phyloP scores from a whole-genome alignment of 1,140 invertebrate genomes.

The Pseudachorutes palmiensis region DNA sequence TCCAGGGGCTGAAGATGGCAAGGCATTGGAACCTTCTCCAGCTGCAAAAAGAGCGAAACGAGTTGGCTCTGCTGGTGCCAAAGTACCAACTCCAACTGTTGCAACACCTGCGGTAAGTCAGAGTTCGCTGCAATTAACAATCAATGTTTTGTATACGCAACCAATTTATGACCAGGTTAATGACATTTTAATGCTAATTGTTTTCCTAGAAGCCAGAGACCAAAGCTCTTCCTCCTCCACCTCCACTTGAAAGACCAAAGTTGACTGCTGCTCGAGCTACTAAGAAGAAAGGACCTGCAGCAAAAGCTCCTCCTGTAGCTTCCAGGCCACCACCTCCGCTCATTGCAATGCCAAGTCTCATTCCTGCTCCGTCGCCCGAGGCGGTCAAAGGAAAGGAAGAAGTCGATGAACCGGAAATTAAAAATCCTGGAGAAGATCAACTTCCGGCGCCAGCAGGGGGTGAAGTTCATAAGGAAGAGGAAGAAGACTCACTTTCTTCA shows the following conservation, averaged over 20 bases:
- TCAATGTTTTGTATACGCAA: too few relatives aligned
- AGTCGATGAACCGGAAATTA: neutral
- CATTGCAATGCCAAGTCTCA: neutral
- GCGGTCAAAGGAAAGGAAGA: slow-evolving; percentile 6
- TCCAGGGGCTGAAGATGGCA: neutral
- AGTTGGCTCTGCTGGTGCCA: neutral
- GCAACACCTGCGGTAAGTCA: neutral
- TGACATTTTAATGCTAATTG: too few relatives aligned
- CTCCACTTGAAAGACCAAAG: slow-evolving; percentile 4
- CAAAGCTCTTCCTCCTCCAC: neutral
- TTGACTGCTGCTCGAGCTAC: neutral
- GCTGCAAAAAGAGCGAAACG: slow-evolving; percentile 7
- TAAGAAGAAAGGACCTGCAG: slow-evolving; percentile 3
- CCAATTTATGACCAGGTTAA: too few relatives aligned
- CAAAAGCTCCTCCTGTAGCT: neutral
- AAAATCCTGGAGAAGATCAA: neutral
- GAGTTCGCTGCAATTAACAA: too few relatives aligned
- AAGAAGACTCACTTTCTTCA: neutral
- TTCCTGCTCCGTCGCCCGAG: neutral
- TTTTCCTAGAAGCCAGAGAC: neutral
- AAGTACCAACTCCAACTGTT: neutral
- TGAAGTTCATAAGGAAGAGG: neutral
- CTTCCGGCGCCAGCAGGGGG: neutral
- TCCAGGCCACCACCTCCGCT: slow-evolving; percentile 2
- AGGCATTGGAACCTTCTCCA: neutral